phyloP scores from a whole-genome alignment of 2,113 vertebrate genomes.

The Perognathus longimembris region DNA sequence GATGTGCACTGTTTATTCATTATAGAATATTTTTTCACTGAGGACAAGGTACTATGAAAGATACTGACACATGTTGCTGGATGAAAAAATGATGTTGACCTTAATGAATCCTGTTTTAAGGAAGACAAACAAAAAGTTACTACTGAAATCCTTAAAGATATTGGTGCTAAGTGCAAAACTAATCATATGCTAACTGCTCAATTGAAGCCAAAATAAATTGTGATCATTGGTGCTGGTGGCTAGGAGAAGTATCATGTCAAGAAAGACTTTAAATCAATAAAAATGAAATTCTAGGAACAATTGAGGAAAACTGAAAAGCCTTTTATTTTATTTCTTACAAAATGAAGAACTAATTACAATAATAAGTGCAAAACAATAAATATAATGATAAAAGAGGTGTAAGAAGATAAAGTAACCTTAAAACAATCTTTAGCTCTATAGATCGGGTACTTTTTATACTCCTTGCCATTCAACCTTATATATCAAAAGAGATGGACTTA shows the following conservation, averaged over 20 bases:
- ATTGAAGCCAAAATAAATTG: background rate
- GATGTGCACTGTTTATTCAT: background rate
- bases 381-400: too few relatives aligned
- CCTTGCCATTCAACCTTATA: slow-evolving; percentile 10
- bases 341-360: too few relatives aligned
- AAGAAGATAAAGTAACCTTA: background rate
- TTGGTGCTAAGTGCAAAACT: background rate
- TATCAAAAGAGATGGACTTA: background rate
- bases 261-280: background rate
- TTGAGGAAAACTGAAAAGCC: background rate
- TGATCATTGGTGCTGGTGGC: accelerated
- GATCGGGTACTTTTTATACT: background rate
- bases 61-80: background rate
- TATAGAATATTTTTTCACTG: slow-evolving; percentile 23
- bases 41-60: background rate
- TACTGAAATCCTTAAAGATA: background rate
- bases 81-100: slow-evolving; percentile 9
- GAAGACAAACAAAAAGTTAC: background rate
- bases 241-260: background rate
- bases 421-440: background rate
- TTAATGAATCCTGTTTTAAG: background rate
- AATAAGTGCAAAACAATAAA: too few relatives aligned
- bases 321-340: background rate
- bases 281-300: slow-evolving; percentile 37
- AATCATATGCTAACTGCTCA: background rate